These are phyloP conservation scores for Gambusia affinis DNA, from an alignment of 2,113 vertebrate species.

Conservation along the genomic window DNA sequence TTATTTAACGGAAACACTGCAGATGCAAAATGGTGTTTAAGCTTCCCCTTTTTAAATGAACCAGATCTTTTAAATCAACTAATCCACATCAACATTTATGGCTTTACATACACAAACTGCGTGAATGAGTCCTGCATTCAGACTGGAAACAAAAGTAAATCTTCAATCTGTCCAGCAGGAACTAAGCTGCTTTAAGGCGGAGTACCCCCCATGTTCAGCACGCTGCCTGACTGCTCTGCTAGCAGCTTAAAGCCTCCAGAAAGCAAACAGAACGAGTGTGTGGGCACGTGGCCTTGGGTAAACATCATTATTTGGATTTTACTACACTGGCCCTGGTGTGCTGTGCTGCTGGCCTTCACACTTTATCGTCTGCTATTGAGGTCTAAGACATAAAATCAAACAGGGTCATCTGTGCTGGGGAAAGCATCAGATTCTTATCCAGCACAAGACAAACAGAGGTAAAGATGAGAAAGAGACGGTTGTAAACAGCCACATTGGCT, in stretches of 20 bases:
- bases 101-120: no score
- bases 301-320: constrained; percentile 67
- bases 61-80: no score
- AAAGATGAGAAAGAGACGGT: constrained; percentile 17
- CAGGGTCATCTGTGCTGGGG: constrained; percentile 76
- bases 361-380: constrained; percentile 73
- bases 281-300: constrained; percentile 62
- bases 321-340: constrained; percentile 45
- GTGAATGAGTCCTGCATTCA: background rate
- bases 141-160: background rate
- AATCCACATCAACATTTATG: no score
- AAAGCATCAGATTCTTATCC: constrained; percentile 50
- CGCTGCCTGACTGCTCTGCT: constrained; percentile 20
- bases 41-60: no score
- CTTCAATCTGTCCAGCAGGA: background rate
- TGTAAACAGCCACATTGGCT: background rate
- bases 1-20: no score
- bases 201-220: constrained; percentile 3
- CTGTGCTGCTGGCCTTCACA: constrained; percentile 62
- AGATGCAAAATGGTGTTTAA: no score
- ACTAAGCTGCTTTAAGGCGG: constrained; percentile 7
- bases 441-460: constrained; percentile 40
- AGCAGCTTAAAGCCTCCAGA: constrained; percentile 12
- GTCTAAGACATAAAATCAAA: constrained; percentile 69
- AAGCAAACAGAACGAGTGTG: constrained; percentile 43